Percentiles rank a stretch among this genome's conserved stretches.
These are phyloP conservation scores for Melanotaenia pygmaea DNA, from an alignment of 2,797 vertebrate genomes.

Conservation along the genomic window DNA sequence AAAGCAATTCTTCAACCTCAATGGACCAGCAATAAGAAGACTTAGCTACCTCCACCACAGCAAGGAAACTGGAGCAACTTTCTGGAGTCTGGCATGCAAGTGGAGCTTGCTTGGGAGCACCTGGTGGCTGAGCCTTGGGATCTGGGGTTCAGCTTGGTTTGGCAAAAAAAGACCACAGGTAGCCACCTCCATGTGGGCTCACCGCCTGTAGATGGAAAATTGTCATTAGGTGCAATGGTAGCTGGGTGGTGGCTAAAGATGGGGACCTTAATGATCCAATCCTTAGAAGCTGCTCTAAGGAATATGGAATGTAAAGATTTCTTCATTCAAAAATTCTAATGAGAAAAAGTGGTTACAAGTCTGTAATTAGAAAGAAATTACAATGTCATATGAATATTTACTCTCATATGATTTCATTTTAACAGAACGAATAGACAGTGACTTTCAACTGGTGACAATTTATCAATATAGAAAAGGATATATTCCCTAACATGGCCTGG, in stretches of 20 bases:
- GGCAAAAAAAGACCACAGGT: too few species aligned
- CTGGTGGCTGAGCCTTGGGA: too few species aligned
- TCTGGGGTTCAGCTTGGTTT: too few species aligned
- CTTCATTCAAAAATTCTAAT: too few species aligned
- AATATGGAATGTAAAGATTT: too few species aligned
- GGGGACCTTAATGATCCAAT: too few species aligned
- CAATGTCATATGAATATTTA: neutral
- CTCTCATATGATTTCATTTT: conserved; percentile 2
- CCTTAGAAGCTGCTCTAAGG: too few species aligned
- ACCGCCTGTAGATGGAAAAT: too few species aligned
- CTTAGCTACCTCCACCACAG: neutral
- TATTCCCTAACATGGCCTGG: conserved; percentile 17
- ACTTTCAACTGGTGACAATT: conserved; percentile 4
- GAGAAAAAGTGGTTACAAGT: neutral
- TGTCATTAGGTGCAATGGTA: too few species aligned
- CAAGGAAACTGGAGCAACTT: neutral
- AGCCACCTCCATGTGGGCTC: too few species aligned
- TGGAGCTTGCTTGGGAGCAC: neutral
- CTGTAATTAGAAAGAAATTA: neutral
- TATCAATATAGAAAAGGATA: conserved; percentile 25
- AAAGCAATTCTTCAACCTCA: neutral
- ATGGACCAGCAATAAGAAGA: neutral
- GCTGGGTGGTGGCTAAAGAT: too few species aligned
- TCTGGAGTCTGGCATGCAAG: neutral
- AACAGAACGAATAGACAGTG: conserved; percentile 4